Conservation (phyloP, 2,113 vertebrate species). For the Macroglossus sobrinus region DNA sequence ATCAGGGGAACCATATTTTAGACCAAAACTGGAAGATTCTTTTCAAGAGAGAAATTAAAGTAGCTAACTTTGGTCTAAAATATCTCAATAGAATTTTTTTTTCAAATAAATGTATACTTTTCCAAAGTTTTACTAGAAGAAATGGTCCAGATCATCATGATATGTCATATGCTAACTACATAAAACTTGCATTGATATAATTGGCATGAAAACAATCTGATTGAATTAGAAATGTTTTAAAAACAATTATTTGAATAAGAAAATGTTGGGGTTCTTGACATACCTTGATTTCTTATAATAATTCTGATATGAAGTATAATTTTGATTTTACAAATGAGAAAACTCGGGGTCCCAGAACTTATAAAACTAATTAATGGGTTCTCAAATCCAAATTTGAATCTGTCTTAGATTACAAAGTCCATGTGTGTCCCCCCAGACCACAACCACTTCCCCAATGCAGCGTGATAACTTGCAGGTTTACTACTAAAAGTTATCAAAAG, state of each 20-base stretch:
- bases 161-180: not conserved
- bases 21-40: slow-evolving; percentile 31
- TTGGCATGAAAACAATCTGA: not conserved
- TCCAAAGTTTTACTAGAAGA: slow-evolving; percentile 20
- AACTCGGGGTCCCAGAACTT: not conserved
- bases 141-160: not conserved
- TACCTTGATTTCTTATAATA: not conserved
- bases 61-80: not conserved
- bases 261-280: not conserved
- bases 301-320: not conserved
- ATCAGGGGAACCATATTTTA: slow-evolving; percentile 44
- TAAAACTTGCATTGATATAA: not conserved
- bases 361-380: not conserved
- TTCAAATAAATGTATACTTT: slow-evolving; percentile 41
- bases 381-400: not conserved
- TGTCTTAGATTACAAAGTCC: not conserved
- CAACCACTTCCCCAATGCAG: not conserved
- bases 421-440: fast-evolving
- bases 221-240: not conserved
- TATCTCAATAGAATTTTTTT: slow-evolving; percentile 14
- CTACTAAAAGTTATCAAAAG: not conserved
- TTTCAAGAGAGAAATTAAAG: slow-evolving; percentile 49
- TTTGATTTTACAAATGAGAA: not conserved
- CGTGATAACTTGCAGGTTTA: not conserved
- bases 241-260: not conserved